phyloP scores from a whole-genome alignment of 2,113 vertebrate species.

The Sterrhoptilus dennistouni region DNA sequence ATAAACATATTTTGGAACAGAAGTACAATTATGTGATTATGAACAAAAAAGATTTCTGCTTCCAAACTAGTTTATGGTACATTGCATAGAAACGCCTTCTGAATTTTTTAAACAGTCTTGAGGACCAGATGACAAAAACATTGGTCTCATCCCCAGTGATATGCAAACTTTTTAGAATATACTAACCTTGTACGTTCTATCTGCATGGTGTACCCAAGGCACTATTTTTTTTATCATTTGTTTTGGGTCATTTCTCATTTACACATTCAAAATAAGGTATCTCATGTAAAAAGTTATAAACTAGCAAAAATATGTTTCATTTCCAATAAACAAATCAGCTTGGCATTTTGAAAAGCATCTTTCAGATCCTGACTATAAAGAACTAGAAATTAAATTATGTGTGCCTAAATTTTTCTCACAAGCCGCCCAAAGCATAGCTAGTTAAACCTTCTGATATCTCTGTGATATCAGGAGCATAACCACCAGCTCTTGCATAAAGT shows the following conservation, averaged over 20 bases:
- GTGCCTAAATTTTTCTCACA: not conserved
- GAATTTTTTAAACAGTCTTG: not conserved
- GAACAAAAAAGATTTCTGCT: not conserved
- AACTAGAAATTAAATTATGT: not conserved
- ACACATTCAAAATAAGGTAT: not conserved
- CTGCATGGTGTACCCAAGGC: not conserved
- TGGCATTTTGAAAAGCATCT: not conserved
- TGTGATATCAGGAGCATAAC: not conserved
- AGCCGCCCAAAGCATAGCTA: not conserved
- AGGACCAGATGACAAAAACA: not conserved
- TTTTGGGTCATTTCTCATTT: not conserved
- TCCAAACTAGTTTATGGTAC: not conserved
- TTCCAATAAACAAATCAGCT: not conserved
- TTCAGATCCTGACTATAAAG: not conserved
- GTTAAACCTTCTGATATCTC: not conserved
- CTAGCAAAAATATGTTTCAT: not conserved
- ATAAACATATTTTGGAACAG: not conserved
- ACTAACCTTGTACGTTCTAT: not conserved
- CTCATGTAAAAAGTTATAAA: not conserved
- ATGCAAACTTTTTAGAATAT: not conserved
- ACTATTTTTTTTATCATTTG: not conserved
- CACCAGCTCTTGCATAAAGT: not conserved
- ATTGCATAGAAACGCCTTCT: not conserved
- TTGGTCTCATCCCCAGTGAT: not conserved
- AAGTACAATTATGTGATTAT: not conserved